Evolutionary conservation across 1,140 invertebrate species (phyloP), one percentile per base, ranked within the genome.

Genomic region (Macrobrachium nipponense): DNA sequence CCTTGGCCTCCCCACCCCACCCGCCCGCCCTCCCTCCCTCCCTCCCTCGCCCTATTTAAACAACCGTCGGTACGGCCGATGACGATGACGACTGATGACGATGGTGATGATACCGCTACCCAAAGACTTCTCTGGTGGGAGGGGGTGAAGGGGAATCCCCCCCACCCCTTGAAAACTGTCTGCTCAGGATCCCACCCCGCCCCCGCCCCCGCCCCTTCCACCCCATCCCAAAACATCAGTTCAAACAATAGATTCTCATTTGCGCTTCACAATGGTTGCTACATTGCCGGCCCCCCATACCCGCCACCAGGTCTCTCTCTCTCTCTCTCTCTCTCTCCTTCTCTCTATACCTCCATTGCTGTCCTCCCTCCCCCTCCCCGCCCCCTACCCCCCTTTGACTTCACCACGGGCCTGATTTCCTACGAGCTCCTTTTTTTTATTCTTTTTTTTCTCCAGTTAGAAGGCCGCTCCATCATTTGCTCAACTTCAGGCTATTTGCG

Each of bases 221-320:
- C 72, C 43, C 27, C 36, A 60, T 68, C 68, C 68, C 83, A 86
- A 86, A 86, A 86, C 83, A 86, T 86, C 83, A 86, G 83, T 86
- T 86, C 83, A 86, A 86, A 86, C 83, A 86, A 86, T 86, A 86
- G 83, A 86, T 86, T 86, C 83, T 86, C 83, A 86, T 86, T 86
- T 86, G 83, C 83, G 76, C 76, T 18, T 66, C 51, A 86, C 83
- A 86, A 86, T 86, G 78, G 83, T 60, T 73, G 73, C 83, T 80
- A 80, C 83, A 86, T 86, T 86, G 83, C 76, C 83, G 72, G 23
- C 82, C 27, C 62, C 51, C 62, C 27, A 58, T 66, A 17, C 10
- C 73, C 60, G 15, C 20, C 81, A 17, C 10, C 79, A 18, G 8
- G 20, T 20, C 59, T 43, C n/a, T 44, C 80, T 20, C 17, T 70